Base-by-base conservation (phyloP, 2,113 vertebrate species). In the Synchiropus splendidus region DNA sequence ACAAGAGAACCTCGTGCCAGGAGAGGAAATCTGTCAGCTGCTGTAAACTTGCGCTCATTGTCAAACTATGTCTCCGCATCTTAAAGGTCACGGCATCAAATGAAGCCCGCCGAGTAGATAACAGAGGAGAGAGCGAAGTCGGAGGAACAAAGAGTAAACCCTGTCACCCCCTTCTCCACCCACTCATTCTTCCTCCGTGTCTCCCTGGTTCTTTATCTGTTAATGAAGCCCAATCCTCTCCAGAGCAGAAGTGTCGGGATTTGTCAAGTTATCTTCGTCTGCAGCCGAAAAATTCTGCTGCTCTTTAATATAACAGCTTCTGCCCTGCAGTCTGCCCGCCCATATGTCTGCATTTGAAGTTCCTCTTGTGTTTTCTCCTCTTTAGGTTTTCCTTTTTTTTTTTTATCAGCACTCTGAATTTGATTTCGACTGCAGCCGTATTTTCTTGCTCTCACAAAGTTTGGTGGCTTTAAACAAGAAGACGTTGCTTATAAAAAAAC, bases 191-290 rank as follows among this genome's bases (percentile, higher is more conserved):
- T 33, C 50, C 48, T 40, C n/a, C n/a, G n/a, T n/a, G n/a, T n/a
- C 17, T 34, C 36, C 55, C 65, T 70, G 16, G 16, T 45, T 54
- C 45, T 67, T 75, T 71, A 77, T 75, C 69, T 64, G 53, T 51
- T 78, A 78, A 78, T 80, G 72, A 78, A 74, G 59, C 58, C 14
- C 34, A 59, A 63, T 64, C 64, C 62, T 77, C 59, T 67, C 42
- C 43, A 48, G 62, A 70, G 54, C 61, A 35, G 30, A 33, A 36
- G 56, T 41, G 3, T 42, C 45, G 47, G 58, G 61, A 65, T 70
- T 72, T 67, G 67, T 61, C 53, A 55, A 47, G 31, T 56, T 54
- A 63, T 59, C 38, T 4, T 32, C 36, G 50, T 49, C 49, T 58
- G 54, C 48, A 40, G 16, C 49, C 10, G 52, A 54, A 30, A 42